Base-by-base conservation (phyloP, 1,140 invertebrate genomes). In the Gonioctena quinquepunctata region DNA sequence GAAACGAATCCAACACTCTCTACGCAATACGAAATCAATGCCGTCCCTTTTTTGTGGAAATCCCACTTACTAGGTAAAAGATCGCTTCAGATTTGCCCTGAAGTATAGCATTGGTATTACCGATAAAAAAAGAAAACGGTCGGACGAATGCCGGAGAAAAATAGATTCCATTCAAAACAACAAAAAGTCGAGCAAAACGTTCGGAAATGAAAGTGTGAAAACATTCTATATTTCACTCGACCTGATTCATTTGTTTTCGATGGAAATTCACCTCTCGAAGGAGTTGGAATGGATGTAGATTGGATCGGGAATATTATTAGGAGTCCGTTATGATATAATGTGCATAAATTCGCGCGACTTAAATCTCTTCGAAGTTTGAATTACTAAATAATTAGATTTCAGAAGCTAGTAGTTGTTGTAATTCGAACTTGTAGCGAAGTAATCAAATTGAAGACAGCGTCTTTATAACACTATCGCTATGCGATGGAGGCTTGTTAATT, bases 371-470 rank as follows among this genome's bases (percentile, higher is more conserved):
- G 68, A 74, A 74, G 72, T 74, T 74, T 64, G 71, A 71, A 74
- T 74, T 74, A 68, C 69, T 65, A 74, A 74, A 74, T 74, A 74
- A 74, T 74, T 74, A 64, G 66, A 74, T 74, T 74, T 74, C 69
- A 66, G 71, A 69, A 69, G 66, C 66, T 71, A 66, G 50, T 64
- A 71, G 70, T 68, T 50, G 48, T 68, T 72, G 66, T 66, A 72
- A 64, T 68, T 72, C 26, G 50, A 60, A 72, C 50, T 66, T 66
- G 11, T 66, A 3, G 48, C 16, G 23, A 22, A 68, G 68, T 68
- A 72, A 72, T 72, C 63, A 23, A 72, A 72, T 72, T 72, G 59
- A 54, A n/a, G 49, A 62, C 66, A 54, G 59, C 28, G 59, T 68
- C 13, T 52, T 68, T 67, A n/a, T n/a, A n/a, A n/a, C n/a, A n/a